Base-by-base conservation (phyloP, 92 coral and sea anemone species). In the Hydrozoanthus gracilis region DNA sequence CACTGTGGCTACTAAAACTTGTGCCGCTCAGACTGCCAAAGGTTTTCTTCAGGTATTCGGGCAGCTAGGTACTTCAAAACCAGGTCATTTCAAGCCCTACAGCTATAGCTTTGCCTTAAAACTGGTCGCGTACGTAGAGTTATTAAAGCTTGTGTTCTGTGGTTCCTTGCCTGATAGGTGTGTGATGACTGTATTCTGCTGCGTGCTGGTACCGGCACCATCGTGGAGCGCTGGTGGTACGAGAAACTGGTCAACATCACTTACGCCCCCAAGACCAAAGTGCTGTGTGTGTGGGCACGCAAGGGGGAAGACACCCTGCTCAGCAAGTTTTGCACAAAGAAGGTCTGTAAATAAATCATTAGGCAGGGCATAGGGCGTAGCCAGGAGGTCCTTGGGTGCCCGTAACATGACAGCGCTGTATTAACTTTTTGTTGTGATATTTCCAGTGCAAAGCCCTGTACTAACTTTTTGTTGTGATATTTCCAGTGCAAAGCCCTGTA, bases 181-280 rank as follows among this genome's bases (percentile, higher is more conserved):
- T 95, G 95, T 50, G 99, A 96, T 86, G 99, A 96, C 89, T 96
- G 99, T 60, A 96, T 96, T 61, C 86, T 96, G 78, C 67, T 96
- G 15, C 89, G 99, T 20, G 92, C 99, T 54, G 98, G 98, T 46
- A 89, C 95, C 54, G 98, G 99, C 4, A 84, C 93, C 3, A 92
- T 96, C 15, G 93, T 96, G 66, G 99, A 96, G 77, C 82, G 99
- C 27, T 96, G 99, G 99, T 96, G 99, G 99, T 96, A 96, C 44
- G 99, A 97, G 93, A 97, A 97, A 64, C 92, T 97, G 39, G 99
- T 97, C 20, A 97, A 97, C 83, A 95, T 97, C 51, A 97, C 98
- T 0, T 97, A 97, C 87, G 93, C 94, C 72, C 98, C 99, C 9
- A 97, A 97, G 79, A 97, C 99, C 6, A 97, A 97, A 73, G 96